These are phyloP conservation scores for Emydocephalus ijimae DNA, from an alignment of 2,113 vertebrate genomes.

Conservation along the genomic window DNA sequence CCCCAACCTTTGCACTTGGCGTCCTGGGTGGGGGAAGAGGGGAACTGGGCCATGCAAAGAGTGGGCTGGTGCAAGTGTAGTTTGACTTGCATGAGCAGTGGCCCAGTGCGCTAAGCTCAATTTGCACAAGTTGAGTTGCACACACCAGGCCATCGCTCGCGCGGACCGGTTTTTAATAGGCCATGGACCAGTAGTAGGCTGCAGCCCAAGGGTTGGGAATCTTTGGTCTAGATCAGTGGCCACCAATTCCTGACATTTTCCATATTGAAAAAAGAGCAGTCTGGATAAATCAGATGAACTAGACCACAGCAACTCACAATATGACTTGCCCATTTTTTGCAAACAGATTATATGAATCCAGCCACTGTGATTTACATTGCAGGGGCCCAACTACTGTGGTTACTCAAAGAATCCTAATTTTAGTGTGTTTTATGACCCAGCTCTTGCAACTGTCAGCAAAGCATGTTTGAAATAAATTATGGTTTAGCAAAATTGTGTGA, in stretches of 20 bases:
- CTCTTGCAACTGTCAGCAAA: background rate
- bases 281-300: background rate
- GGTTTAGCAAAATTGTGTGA: background rate
- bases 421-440: background rate
- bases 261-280: background rate
- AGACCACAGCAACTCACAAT: background rate
- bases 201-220: no score
- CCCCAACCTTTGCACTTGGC: no score
- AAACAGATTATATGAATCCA: background rate
- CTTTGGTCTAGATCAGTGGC: no score
- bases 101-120: no score
- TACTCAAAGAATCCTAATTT: background rate
- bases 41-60: no score
- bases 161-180: no score
- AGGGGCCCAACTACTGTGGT: background rate
- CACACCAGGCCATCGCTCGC: accelerated
- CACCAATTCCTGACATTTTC: background rate
- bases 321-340: background rate
- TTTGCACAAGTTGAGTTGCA: no score
- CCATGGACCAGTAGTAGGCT: no score
- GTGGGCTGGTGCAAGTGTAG: no score
- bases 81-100: no score
- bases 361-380: background rate
- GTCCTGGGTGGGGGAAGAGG: no score
- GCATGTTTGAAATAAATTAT: background rate